A percentile compares a stretch with the other conserved stretches of the same genome.
phyloP scores from a whole-genome alignment of 2,113 vertebrate genomes.

The Dipodomys merriami region DNA sequence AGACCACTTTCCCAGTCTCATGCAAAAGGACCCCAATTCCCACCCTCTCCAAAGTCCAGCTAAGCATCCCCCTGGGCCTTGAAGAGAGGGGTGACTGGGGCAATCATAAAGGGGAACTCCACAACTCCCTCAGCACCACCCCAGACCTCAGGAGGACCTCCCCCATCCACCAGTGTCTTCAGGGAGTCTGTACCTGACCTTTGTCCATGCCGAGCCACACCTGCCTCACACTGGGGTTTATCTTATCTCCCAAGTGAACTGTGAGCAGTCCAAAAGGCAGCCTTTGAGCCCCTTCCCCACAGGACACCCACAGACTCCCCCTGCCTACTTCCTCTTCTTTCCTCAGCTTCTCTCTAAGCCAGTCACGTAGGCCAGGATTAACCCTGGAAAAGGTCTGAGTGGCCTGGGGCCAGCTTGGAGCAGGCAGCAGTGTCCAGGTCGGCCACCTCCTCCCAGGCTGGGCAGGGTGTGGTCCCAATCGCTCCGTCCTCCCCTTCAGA shows the following conservation, averaged over 20 bases:
- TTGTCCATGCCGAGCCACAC: constrained; percentile 19
- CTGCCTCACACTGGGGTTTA: background rate
- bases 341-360: background rate
- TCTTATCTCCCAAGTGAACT: constrained; percentile 72
- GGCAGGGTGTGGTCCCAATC: too few species aligned
- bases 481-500: background rate
- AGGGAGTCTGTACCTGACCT: constrained; percentile 28
- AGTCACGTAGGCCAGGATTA: background rate
- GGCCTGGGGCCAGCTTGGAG: background rate
- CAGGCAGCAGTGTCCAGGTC: background rate
- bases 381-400: background rate
- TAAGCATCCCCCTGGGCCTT: background rate
- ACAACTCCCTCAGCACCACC: background rate
- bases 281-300: background rate
- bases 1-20: background rate
- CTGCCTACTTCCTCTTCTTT: background rate
- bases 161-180: background rate
- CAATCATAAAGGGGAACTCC: background rate
- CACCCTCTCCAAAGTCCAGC: background rate
- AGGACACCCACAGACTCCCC: background rate
- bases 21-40: background rate
- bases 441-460: too few species aligned
- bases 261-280: background rate
- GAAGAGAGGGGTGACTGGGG: background rate
- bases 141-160: background rate